Percentiles rank a stretch among this genome's conserved stretches.
These are phyloP conservation scores for Acronicta alni DNA, from an alignment of 2,888 invertebrate species.

Conservation along the genomic window DNA sequence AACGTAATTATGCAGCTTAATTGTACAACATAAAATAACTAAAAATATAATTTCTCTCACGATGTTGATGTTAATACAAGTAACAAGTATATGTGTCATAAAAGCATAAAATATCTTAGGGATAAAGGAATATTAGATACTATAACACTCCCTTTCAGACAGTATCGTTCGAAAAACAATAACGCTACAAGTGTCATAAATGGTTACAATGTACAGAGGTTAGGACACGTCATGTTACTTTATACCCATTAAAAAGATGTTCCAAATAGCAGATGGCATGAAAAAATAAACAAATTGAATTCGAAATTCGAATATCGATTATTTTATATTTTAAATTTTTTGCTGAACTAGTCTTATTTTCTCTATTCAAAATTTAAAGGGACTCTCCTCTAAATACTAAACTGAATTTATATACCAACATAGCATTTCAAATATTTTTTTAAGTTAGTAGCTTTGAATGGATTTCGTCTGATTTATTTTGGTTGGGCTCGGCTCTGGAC, in stretches of 20 bases:
- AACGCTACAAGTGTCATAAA: constrained; percentile 11
- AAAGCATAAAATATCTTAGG: not conserved
- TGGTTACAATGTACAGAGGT: not conserved
- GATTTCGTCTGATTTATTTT: constrained; percentile 59
- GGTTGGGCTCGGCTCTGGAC: constrained; percentile 32
- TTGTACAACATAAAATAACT: too few relatives aligned
- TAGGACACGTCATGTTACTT: not conserved
- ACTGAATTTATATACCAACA: constrained; percentile 1
- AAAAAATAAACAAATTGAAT: too few relatives aligned
- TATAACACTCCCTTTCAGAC: not conserved
- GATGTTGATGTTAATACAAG: too few relatives aligned
- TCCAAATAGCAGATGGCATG: too few relatives aligned
- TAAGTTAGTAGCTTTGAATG: constrained; percentile 35
- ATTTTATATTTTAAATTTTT: too few relatives aligned
- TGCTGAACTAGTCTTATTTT: not conserved
- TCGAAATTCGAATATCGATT: too few relatives aligned
- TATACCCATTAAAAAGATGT: not conserved
- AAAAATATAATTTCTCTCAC: too few relatives aligned
- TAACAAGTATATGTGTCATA: not conserved
- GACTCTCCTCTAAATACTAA: not conserved
- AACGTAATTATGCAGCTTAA: constrained; percentile 7
- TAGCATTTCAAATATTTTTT: constrained; percentile 25
- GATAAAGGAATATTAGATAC: not conserved
- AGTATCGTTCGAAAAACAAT: not conserved
- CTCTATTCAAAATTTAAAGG: not conserved